phyloP scores from a whole-genome alignment of 2,797 vertebrate species.

The Sitta carolinensis region DNA sequence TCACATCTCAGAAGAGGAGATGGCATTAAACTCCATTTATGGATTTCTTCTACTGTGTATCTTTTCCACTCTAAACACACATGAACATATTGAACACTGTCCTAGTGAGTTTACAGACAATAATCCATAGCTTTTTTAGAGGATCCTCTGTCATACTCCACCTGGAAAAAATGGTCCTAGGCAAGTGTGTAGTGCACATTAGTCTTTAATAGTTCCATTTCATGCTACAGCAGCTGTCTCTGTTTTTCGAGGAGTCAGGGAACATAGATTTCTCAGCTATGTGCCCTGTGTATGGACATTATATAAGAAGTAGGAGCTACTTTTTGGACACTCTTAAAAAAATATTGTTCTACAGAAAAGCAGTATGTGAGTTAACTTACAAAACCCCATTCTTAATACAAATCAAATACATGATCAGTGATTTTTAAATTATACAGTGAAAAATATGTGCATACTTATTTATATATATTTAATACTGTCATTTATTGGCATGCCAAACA shows the following conservation, averaged over 20 bases:
- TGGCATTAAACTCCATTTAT: accelerated
- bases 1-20: neutral
- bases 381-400: neutral
- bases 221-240: neutral
- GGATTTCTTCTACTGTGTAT: neutral
- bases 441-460: neutral
- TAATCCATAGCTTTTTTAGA: neutral
- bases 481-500: neutral
- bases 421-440: neutral
- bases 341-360: neutral
- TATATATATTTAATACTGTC: neutral
- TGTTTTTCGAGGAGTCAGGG: neutral
- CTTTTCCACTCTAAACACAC: neutral
- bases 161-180: neutral
- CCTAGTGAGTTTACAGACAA: neutral
- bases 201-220: neutral
- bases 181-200: neutral
- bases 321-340: neutral
- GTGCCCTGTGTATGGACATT: neutral
- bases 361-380: neutral
- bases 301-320: neutral
- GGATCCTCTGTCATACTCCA: neutral
- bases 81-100: neutral
- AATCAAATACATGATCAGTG: neutral
- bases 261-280: neutral